Percentiles rank a stretch among this genome's conserved stretches.
Evolutionary conservation across 2,113 vertebrate species (phyloP).

Genomic region (Callaeas wilsoni): DNA sequence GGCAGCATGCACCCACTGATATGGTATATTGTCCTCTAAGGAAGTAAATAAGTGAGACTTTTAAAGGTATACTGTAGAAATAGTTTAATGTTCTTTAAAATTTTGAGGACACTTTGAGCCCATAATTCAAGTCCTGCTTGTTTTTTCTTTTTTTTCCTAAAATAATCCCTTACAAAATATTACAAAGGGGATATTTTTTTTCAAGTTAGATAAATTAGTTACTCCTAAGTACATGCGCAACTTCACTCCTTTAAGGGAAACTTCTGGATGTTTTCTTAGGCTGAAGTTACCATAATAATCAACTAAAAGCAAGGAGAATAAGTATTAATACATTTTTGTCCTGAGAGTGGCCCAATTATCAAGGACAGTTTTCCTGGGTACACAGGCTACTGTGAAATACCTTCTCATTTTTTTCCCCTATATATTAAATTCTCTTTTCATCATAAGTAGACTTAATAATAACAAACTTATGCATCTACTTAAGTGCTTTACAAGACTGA

Average conservation of each 20-base stretch:
- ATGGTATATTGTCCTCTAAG: background rate
- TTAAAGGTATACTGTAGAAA: background rate
- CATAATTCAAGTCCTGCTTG: background rate
- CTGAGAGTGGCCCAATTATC: background rate
- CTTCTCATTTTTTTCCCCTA: background rate
- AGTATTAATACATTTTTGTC: background rate
- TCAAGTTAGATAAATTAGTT: background rate
- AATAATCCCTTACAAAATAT: background rate
- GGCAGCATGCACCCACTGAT: background rate
- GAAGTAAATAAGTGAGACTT: background rate
- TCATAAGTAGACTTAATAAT: background rate
- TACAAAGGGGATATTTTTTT: accelerated
- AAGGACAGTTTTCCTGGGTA: background rate
- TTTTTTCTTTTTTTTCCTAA: background rate
- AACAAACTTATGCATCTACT: background rate
- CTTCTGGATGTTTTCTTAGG: background rate
- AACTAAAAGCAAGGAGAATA: background rate
- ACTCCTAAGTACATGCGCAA: background rate
- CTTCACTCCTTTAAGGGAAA: background rate
- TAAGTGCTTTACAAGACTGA: background rate
- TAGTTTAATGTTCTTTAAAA: background rate
- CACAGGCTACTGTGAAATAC: background rate
- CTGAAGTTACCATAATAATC: background rate
- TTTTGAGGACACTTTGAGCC: background rate
- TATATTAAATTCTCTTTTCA: background rate